Percentiles rank a stretch among this genome's conserved stretches.
Conservation (phyloP, 2,113 vertebrate species). For the human (Homo sapiens) region GRCh38 chr3:14567001-14567500, state of each 20-base stretch:
- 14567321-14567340: constrained; percentile 64
- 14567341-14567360: constrained; percentile 51
- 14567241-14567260: not conserved
- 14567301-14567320: not conserved
- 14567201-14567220: not conserved
- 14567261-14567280: not conserved
- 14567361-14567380: constrained; percentile 69
- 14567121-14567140: not conserved
- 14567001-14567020: not conserved
- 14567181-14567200: not conserved
- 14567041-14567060: not conserved
- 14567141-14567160: not conserved
- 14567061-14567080: not conserved
- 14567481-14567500: not conserved
- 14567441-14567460: not conserved
- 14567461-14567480: not conserved
- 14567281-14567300: not conserved
- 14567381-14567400: constrained; percentile 59
- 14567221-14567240: not conserved
- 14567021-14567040: not conserved
- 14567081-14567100: not conserved
- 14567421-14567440: not conserved
- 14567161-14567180: not conserved
- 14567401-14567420: not conserved
- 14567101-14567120: not conserved